Evolutionary conservation across 1,140 invertebrate genomes (phyloP).

Genomic region (Adoxophyes honmai): DNA sequence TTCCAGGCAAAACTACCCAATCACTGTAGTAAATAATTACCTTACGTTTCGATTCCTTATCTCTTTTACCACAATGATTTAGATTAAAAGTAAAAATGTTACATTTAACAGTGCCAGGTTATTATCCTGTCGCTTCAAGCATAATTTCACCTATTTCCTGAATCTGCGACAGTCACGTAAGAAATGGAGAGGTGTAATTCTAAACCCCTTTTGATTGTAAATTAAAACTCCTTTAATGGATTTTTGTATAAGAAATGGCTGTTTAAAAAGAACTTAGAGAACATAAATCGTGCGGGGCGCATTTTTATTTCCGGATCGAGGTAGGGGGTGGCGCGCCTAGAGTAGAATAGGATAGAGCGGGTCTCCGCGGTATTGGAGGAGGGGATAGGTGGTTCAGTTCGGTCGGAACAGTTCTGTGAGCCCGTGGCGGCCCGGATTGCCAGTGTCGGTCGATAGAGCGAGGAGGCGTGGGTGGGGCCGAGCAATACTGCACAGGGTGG

Average conservation of each 20-base stretch:
- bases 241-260: background rate
- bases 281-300: slow-evolving; percentile 13
- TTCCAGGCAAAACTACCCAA: no score
- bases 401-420: slow-evolving; percentile 52
- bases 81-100: no score
- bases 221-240: background rate
- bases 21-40: no score
- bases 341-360: slow-evolving; percentile 51
- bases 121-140: no score
- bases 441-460: slow-evolving; percentile 68
- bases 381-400: slow-evolving; percentile 56
- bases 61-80: no score
- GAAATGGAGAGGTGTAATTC: no score
- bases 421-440: slow-evolving; percentile 49
- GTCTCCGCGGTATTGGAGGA: slow-evolving; percentile 50
- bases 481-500: slow-evolving; percentile 56
- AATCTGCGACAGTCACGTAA: no score
- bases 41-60: no score
- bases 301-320: slow-evolving; percentile 38
- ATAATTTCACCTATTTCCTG: no score
- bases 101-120: no score
- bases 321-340: slow-evolving; percentile 45
- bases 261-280: background rate
- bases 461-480: slow-evolving; percentile 74
- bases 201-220: no score